These are phyloP conservation scores for Phalloptychus januarius DNA, from an alignment of 2,797 vertebrate species.

Conservation along the genomic window DNA sequence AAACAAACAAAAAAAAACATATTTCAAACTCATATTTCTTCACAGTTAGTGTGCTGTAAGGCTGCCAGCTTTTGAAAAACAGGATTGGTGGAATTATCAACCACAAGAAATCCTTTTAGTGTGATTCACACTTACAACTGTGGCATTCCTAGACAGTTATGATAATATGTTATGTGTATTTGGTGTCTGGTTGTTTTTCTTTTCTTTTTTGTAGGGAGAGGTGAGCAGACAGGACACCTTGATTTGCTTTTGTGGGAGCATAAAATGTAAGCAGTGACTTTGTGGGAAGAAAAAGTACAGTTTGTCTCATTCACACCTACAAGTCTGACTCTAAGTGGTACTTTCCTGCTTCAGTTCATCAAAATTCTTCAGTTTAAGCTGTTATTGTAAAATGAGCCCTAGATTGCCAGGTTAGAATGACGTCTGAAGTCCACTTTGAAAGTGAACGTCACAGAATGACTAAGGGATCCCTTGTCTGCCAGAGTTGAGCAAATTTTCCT, in stretches of 20 bases:
- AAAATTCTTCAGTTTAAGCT: constrained; percentile 4
- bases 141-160: constrained; percentile 52
- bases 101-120: constrained; percentile 33
- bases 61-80: constrained; percentile 1
- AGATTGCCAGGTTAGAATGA: not conserved
- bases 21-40: not conserved
- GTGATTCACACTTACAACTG: constrained; percentile 16
- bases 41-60: not conserved
- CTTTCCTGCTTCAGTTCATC: constrained; percentile 6
- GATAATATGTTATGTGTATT: constrained; percentile 40
- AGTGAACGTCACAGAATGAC: not conserved
- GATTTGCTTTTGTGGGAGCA: not conserved
- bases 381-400: not conserved
- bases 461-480: not conserved
- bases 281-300: constrained; percentile 63
- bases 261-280: constrained; percentile 4
- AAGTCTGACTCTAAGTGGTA: constrained; percentile 31
- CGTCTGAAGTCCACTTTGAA: not conserved
- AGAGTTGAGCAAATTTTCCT: not conserved
- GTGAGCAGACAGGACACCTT: constrained; percentile 22
- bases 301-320: constrained; percentile 60
- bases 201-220: constrained; percentile 35
- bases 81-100: constrained; percentile 25
- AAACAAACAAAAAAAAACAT: not conserved
- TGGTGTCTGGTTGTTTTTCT: constrained; percentile 13